These are phyloP conservation scores for Troides helena DNA, from an alignment of 2,888 invertebrate species.

Conservation along the genomic window DNA sequence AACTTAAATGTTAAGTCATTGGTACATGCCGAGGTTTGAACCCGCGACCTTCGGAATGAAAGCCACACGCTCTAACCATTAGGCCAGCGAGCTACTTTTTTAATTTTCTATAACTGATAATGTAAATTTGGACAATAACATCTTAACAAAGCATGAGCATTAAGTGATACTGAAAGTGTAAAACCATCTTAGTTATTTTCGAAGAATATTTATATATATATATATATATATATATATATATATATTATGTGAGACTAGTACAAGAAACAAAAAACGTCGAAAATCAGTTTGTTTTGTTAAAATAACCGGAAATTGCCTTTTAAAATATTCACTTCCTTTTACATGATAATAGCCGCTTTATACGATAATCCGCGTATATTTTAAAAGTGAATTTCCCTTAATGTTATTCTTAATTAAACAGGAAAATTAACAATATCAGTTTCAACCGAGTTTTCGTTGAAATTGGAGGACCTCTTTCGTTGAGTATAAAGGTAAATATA, in stretches of 20 bases:
- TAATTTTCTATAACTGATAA: too few species aligned
- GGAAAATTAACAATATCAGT: neutral
- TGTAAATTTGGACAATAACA: too few species aligned
- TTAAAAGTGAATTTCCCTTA: neutral
- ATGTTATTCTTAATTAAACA: constrained; percentile 2
- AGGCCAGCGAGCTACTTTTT: too few species aligned
- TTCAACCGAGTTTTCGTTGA: neutral
- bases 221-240: too few species aligned
- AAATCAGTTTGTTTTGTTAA: constrained; percentile 9
- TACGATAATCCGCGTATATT: neutral
- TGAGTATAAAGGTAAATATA: neutral
- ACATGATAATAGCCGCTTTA: constrained; percentile 1
- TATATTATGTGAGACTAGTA: too few species aligned
- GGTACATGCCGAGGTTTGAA: too few species aligned
- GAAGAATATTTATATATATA: neutral
- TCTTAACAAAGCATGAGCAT: too few species aligned
- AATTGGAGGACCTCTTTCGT: neutral
- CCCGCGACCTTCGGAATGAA: too few species aligned
- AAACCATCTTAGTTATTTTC: neutral
- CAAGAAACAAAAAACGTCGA: neutral
- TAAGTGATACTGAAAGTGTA: too few species aligned
- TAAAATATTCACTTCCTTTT: constrained; percentile 17
- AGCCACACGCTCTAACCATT: too few species aligned
- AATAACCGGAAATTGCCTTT: constrained; percentile 16
- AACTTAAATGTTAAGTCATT: too few species aligned